phyloP scores from a whole-genome alignment of 1,140 invertebrate species.

The Lordiphosa clarofinis region DNA sequence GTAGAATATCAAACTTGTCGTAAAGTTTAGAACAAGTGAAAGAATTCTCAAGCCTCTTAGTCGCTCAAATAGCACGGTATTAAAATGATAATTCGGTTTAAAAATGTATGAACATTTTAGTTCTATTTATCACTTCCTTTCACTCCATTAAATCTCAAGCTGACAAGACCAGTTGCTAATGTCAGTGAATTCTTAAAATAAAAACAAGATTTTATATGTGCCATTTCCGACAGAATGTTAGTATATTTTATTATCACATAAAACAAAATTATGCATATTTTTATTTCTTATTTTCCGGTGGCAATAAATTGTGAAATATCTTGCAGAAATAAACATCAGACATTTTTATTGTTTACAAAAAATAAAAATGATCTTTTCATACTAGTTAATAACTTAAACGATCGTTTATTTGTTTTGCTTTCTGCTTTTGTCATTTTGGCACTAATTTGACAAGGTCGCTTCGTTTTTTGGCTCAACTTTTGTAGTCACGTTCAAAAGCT shows the following conservation, averaged over 20 bases:
- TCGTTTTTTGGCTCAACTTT: conserved; percentile 20
- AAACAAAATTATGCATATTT: conserved; percentile 9
- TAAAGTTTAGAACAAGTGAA: too few relatives aligned
- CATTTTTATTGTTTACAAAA: conserved; percentile 8
- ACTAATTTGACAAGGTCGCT: conserved; percentile 71
- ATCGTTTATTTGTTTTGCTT: conserved; percentile 23
- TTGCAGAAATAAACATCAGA: conserved; percentile 12
- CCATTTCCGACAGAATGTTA: conserved; percentile 23
- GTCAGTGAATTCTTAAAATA: too few relatives aligned
- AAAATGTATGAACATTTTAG: too few relatives aligned
- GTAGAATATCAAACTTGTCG: too few relatives aligned
- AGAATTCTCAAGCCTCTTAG: too few relatives aligned
- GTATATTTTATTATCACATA: conserved; percentile 25
- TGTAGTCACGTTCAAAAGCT: conserved; percentile 19
- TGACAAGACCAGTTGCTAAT: too few relatives aligned
- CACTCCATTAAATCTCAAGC: too few relatives aligned
- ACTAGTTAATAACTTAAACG: background rate
- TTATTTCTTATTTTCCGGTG: too few relatives aligned
- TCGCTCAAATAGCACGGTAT: too few relatives aligned
- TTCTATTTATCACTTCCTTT: too few relatives aligned
- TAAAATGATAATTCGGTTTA: too few relatives aligned
- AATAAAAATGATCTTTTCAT: conserved; percentile 2
- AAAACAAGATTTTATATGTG: background rate
- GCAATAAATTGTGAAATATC: background rate
- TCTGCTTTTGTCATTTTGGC: conserved; percentile 60